Evolutionary conservation across 2,888 invertebrate genomes (phyloP).

Genomic region (Agriopis aurantiaria): DNA sequence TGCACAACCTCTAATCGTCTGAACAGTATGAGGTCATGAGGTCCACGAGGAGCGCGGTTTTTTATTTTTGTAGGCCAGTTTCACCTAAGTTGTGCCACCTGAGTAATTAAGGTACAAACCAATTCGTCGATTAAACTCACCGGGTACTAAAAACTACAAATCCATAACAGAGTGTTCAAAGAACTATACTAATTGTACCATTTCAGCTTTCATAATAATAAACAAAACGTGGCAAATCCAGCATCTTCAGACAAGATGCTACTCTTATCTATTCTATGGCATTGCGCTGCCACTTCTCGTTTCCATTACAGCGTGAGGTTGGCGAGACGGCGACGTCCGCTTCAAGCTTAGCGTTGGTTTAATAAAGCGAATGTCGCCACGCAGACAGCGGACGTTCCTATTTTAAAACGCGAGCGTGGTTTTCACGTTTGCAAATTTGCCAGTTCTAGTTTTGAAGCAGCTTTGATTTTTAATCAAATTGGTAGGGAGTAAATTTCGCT

Average conservation of each 20-base stretch:
- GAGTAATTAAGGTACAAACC: not conserved
- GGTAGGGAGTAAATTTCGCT: not conserved
- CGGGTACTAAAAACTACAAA: not conserved
- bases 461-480: too few species aligned
- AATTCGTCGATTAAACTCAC: not conserved
- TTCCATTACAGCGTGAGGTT: slow-evolving; percentile 31
- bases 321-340: slow-evolving; percentile 40
- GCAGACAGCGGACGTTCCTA: slow-evolving; percentile 42
- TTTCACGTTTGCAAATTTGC: slow-evolving; percentile 21
- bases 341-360: slow-evolving; percentile 43
- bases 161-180: not conserved
- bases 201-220: not conserved
- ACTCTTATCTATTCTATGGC: slow-evolving; percentile 17
- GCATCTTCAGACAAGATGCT: not conserved
- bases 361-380: slow-evolving; percentile 50
- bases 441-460: slow-evolving; percentile 8
- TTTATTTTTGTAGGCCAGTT: too few species aligned
- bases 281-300: slow-evolving; percentile 45
- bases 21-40: too few species aligned
- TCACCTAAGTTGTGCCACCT: too few species aligned
- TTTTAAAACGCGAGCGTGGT: slow-evolving; percentile 40
- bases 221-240: slow-evolving; percentile 3
- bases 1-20: too few species aligned
- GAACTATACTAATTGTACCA: not conserved
- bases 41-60: too few species aligned